Evolutionary conservation across 2,113 vertebrate genomes (phyloP).

Genomic region (Phyllostomus hastatus): DNA sequence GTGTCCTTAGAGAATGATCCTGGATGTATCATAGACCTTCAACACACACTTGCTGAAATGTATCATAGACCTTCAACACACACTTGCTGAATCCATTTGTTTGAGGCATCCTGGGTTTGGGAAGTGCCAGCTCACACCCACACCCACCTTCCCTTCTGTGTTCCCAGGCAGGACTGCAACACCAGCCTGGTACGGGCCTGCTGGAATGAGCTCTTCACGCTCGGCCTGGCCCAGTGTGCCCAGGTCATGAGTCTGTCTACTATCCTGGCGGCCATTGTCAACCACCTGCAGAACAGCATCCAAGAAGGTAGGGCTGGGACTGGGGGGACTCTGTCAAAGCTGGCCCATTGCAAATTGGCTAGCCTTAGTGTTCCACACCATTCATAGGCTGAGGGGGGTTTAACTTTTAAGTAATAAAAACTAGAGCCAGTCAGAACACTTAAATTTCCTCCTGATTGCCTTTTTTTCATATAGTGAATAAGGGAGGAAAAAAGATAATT

Average conservation of each 20-base stretch:
- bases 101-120: not conserved
- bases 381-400: not conserved
- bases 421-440: not conserved
- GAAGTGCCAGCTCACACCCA: fast-evolving
- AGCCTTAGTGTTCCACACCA: not conserved
- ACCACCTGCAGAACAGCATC: slow-evolving; percentile 96
- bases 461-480: not conserved
- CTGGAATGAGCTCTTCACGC: slow-evolving; percentile 98
- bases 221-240: slow-evolving; percentile 96
- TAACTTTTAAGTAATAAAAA: no score
- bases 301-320: slow-evolving; percentile 89
- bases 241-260: slow-evolving; percentile 98
- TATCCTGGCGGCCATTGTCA: slow-evolving; percentile 96
- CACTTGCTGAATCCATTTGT: not conserved
- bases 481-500: not conserved
- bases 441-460: not conserved
- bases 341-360: not conserved
- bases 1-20: not conserved
- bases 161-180: slow-evolving; percentile 93
- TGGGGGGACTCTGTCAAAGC: not conserved
- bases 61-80: not conserved
- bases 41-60: not conserved
- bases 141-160: not conserved
- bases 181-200: slow-evolving; percentile 95
- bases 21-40: not conserved